Evolutionary conservation across 1,140 invertebrate species (phyloP), one percentile per base, ranked within the genome.

Genomic region (Steinernema feltiae): DNA sequence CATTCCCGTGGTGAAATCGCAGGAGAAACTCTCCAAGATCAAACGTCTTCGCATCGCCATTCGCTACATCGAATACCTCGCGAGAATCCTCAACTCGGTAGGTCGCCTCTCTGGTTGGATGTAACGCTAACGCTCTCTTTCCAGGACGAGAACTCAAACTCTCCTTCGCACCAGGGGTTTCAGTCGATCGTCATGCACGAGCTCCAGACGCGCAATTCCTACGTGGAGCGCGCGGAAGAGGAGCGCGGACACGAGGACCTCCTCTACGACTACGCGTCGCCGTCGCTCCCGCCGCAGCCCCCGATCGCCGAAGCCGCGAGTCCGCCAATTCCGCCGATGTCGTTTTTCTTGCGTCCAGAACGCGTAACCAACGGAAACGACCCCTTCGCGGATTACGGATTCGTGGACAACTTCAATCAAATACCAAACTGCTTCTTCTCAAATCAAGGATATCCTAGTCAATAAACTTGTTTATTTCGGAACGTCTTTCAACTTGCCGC

Each of bases 161-260:
- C 53, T 12, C 53, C 53, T 3, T 12, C 53, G 53, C 24, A n/a
- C 53, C 53, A 63, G 53, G 53, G 24, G 12, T 63, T 63, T 27
- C 53, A 63, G 53, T 63, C 53, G 53, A 27, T 27, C 15, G 53
- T 63, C 7, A 63, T 63, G 53, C 53, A 63, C 7, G 53, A 63
- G 53, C 53, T 63, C 7, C 53, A 63, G 53, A 63, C 53, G 53
- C 53, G 53, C 2, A 63, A 63, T 21, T 63, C 53, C 12, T 63
- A 63, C 53, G 53, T 63, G 53, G 53, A 63, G 53, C 53, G 53
- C 12, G 53, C 53, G 15, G 53, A 63, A 21, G 53, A 63, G 53
- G 53, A 63, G 53, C 53, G 53, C 24, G 53, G 7, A 18, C 35
- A 41, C 7, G 35, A 41, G 35, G 35, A 63, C 2, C 24, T 63